phyloP scores from a whole-genome alignment of 2,888 invertebrate species.

The Altica lythri region DNA sequence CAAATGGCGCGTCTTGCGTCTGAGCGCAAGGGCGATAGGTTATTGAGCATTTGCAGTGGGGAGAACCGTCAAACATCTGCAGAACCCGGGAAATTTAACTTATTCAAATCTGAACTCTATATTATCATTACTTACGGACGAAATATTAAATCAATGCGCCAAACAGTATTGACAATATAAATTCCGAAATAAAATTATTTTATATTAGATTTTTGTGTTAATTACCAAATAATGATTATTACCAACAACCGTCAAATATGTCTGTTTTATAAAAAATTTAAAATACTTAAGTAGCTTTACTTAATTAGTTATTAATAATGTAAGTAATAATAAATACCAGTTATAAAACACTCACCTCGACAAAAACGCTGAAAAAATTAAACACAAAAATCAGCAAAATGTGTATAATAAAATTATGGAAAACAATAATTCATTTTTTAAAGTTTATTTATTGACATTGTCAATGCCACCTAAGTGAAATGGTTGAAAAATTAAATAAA shows the following conservation, averaged over 20 bases:
- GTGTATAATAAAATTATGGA: constrained; percentile 30
- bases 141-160: neutral
- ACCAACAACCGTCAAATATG: neutral
- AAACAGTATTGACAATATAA: neutral
- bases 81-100: constrained; percentile 45
- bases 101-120: constrained; percentile 18
- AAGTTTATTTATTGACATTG: constrained; percentile 33
- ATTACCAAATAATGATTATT: neutral
- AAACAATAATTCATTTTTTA: constrained; percentile 32
- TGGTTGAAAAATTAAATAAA: neutral
- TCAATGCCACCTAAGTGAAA: constrained; percentile 25
- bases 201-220: neutral
- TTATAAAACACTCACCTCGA: constrained; percentile 25
- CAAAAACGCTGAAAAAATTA: constrained; percentile 32
- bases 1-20: constrained; percentile 59
- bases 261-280: neutral
- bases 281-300: neutral
- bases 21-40: constrained; percentile 53
- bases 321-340: neutral
- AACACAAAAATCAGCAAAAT: constrained; percentile 29
- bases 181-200: constrained; percentile 1
- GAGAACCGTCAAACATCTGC: constrained; percentile 47
- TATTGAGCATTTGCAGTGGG: constrained; percentile 45
- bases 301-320: too few relatives aligned
- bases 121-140: neutral